Evolutionary conservation across 2,888 invertebrate genomes (phyloP), one percentile per base, ranked within the genome.

Genomic region (Thysanoteuthis rhombus): DNA sequence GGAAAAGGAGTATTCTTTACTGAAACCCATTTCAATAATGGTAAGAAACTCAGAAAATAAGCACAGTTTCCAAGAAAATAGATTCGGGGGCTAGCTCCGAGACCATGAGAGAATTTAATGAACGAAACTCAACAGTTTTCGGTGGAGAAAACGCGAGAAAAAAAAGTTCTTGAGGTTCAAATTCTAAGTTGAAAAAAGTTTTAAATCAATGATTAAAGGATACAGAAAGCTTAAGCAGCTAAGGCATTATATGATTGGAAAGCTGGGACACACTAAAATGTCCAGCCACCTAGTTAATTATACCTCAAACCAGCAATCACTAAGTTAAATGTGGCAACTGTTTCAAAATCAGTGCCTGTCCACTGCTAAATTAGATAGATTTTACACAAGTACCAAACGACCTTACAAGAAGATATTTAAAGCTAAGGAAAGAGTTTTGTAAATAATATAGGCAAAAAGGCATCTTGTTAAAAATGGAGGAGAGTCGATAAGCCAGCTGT

Each of bases 261-360:
- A 75, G 75, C 75, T 75, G n/a, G 75, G n/a, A 75, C 75, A 75
- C 75, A 75, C 75, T 75, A 75, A 75, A 75, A 75, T 75, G 75
- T n/a, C 75, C 75, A 75, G 16, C 75, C 75, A 75, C 75, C n/a
- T n/a, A 75, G 75, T 75, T 75, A 75, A 75, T 75, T 75, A 75
- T 75, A 75, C 75, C 75, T 75, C 75, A 75, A 75, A 75, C 75
- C 19, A 75, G 75, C 75, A 75, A 75, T 75, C 75, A 75, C 75
- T 12, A 75, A 75, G 75, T 75, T 75, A 75, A 75, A 75, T 36
- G 75, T 75, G 75, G 75, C 75, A 75, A 75, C n/a, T 4, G n/a
- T 75, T 75, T 75, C 75, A 75, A 75, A 75, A 75, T 75, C 75
- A 75, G 75, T 75, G 75, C 75, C 75, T 75, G 75, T 75, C 75